Evolutionary conservation across 1,140 invertebrate genomes (phyloP), one percentile per base, ranked within the genome.

Genomic region (Meloidogyne hapla): DNA sequence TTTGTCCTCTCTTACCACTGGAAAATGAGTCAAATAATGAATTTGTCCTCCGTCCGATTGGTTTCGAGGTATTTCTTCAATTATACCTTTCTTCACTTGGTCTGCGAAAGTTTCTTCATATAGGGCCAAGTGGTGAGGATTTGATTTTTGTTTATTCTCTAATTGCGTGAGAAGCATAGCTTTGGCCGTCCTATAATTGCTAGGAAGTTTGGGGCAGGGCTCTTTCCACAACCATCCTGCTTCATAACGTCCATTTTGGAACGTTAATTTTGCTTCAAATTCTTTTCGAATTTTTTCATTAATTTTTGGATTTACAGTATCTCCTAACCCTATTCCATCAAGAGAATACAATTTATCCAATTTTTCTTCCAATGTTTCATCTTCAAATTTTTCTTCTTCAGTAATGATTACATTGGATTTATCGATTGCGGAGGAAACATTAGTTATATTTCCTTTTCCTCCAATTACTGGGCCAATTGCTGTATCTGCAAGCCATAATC

Each of bases 1-100:
- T 65, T 65, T 65, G 13, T 65, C 63, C 12, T 65, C 63, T 65
- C 28, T 65, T 65, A 65, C 28, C 8, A 65, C 63, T 9, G 63
- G 63, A 13, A 65, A 65, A 33, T 65, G 63, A 5, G 63, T 65
- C 13, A 65, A 10, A 15, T 65, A 65, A 12, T 65, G 62, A 25
- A 63, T 63, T 63, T 63, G 62, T 23, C 33, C 33, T 5, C 62
- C 62, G 9, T 63, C 62, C 6, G 8, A 1, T 65, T 65, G 63
- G 12, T 65, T 33, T 33, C 13, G 8, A 13, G 63, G 63, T 26
- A 65, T 65, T 15, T 65, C 63, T 33, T 65, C 63, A 65, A 65
- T 65, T 10, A 65, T 65, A 10, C 63, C 63, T 65, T 33, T 65
- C 12, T 65, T 10, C 28, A 65, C 25, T 65, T 65, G 63, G 13